phyloP scores from a whole-genome alignment of 1,140 invertebrate species.

The Bilobella aurantiaca region DNA sequence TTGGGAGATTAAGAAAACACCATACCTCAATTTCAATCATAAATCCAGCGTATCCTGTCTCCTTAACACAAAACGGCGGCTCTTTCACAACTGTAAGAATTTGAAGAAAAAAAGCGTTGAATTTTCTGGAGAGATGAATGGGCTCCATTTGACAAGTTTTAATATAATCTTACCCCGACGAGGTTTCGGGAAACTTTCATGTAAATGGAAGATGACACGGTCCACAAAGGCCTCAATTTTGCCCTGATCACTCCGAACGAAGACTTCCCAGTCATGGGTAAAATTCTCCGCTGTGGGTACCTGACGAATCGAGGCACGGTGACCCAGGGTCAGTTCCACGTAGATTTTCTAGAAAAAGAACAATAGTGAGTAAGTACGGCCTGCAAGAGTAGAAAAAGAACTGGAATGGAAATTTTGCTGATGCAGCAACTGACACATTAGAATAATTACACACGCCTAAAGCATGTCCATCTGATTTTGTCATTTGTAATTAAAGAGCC shows the following conservation, averaged over 20 bases:
- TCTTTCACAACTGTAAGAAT: conserved; percentile 65
- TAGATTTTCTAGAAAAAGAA: conserved; percentile 43
- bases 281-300: conserved; percentile 75
- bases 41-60: conserved; percentile 92
- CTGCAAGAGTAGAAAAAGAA: too few relatives aligned
- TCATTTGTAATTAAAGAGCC: too few relatives aligned
- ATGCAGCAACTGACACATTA: too few relatives aligned
- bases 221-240: conserved; percentile 85
- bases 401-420: too few relatives aligned
- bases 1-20: neutral
- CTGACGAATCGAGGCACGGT: conserved; percentile 65
- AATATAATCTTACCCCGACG: conserved; percentile 55
- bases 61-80: conserved; percentile 79
- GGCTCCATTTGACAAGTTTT: neutral
- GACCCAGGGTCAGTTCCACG: conserved; percentile 83
- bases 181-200: conserved; percentile 83
- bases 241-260: conserved; percentile 73
- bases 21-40: conserved; percentile 78
- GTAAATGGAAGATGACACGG: conserved; percentile 85
- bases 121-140: neutral
- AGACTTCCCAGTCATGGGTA: conserved; percentile 97
- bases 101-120: conserved; percentile 18
- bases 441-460: too few relatives aligned
- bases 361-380: too few relatives aligned
- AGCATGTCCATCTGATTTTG: too few relatives aligned